Percentiles rank a stretch among this genome's conserved stretches.
phyloP scores from a whole-genome alignment of 2,888 invertebrate genomes.

The Campoletis raptor region DNA sequence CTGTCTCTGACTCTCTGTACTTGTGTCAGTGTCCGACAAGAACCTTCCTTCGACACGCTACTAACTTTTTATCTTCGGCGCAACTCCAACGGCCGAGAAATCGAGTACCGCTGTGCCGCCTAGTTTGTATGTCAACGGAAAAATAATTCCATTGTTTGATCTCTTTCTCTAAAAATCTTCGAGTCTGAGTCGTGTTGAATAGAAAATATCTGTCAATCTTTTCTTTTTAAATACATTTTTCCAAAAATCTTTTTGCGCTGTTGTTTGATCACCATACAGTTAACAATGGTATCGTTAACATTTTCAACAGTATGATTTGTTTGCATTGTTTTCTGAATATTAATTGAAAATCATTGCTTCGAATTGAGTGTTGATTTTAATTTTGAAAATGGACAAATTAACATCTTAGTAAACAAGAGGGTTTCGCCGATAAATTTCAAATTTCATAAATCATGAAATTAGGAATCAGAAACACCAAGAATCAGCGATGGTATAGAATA shows the following conservation, averaged over 20 bases:
- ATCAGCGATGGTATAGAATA: too few species aligned
- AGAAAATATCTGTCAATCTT: neutral
- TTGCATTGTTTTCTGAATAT: neutral
- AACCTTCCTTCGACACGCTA: slow-evolving; percentile 20
- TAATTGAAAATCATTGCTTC: neutral
- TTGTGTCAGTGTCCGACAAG: slow-evolving; percentile 29
- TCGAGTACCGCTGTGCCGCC: neutral
- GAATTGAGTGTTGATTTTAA: neutral
- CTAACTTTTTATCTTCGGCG: slow-evolving; percentile 23
- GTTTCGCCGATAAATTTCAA: too few species aligned
- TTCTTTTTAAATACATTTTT: neutral
- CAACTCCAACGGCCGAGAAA: slow-evolving; percentile 10
- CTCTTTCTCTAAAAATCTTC: neutral
- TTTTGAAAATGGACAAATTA: neutral
- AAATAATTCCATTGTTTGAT: neutral
- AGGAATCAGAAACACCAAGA: too few species aligned
- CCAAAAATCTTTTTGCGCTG: neutral
- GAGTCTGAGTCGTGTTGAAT: neutral
- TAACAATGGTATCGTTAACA: neutral
- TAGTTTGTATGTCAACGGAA: neutral
- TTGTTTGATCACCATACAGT: neutral
- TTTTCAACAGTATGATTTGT: too few species aligned
- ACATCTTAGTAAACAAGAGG: too few species aligned
- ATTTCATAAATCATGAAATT: too few species aligned
- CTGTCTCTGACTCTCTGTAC: neutral